phyloP scores from a whole-genome alignment of 2,888 invertebrate genomes.

The Tipula lateralis region DNA sequence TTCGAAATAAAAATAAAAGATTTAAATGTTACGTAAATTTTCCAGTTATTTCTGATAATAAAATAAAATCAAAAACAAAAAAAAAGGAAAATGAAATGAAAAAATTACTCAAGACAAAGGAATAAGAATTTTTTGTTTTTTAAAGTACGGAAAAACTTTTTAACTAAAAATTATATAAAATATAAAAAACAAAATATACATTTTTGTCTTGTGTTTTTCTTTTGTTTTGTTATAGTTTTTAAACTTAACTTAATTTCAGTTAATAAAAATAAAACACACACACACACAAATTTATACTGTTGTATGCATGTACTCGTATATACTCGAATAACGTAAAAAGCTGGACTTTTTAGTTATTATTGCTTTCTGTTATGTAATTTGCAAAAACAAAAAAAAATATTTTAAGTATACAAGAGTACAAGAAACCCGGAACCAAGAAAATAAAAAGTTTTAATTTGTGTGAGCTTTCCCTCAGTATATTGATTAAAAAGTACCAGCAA shows the following conservation, averaged over 20 bases:
- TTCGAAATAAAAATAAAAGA: not conserved
- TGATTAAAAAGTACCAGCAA: not conserved
- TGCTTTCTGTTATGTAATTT: not conserved
- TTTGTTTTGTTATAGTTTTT: slow-evolving; percentile 11
- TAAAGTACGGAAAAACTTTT: not conserved
- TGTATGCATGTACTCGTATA: too few relatives aligned
- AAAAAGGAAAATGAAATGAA: not conserved
- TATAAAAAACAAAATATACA: not conserved
- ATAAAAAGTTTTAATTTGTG: not conserved
- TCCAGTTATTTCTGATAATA: not conserved
- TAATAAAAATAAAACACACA: not conserved
- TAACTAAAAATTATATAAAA: slow-evolving; percentile 12
- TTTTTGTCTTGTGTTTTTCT: not conserved
- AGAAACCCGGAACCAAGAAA: not conserved
- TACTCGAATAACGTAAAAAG: not conserved
- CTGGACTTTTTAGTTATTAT: not conserved
- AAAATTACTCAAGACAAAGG: not conserved
- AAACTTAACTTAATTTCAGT: not conserved
- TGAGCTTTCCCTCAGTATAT: not conserved
- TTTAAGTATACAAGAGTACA: not conserved
- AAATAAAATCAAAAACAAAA: not conserved
- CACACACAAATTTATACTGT: not conserved
- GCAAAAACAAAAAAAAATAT: not conserved
- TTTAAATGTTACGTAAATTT: slow-evolving; percentile 5
- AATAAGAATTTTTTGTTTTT: not conserved